These are phyloP conservation scores for Chrosomus eos DNA, from an alignment of 2,797 vertebrate species.

Conservation along the genomic window DNA sequence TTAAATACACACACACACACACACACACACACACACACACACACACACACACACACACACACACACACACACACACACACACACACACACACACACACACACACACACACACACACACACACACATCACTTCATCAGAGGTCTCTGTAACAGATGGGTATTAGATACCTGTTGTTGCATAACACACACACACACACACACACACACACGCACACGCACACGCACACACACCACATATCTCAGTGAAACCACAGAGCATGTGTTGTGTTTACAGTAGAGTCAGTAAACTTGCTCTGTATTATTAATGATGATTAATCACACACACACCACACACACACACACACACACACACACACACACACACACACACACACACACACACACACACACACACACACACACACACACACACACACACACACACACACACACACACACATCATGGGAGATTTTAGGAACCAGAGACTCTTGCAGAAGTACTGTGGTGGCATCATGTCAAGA, in stretches of 20 bases:
- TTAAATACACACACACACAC: background rate
- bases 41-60: background rate
- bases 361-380: too few relatives aligned
- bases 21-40: background rate
- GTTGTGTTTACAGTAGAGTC: background rate
- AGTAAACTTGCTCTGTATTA: background rate
- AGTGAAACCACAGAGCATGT: background rate
- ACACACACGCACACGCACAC: background rate
- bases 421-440: background rate
- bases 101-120: background rate
- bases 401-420: background rate
- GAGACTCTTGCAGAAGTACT: background rate
- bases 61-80: background rate
- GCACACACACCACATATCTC: background rate
- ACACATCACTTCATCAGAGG: conserved; percentile 7
- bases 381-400: background rate
- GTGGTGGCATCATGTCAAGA: background rate
- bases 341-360: too few relatives aligned
- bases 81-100: background rate
- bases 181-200: conserved; percentile 1
- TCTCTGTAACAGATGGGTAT: conserved; percentile 23
- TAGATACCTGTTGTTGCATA: conserved; percentile 33
- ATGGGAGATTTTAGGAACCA: background rate
- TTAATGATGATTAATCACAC: conserved; percentile 7
- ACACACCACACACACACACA: too few relatives aligned